Evolutionary conservation across 2,797 vertebrate species (phyloP).

Genomic region (Chromobotia macracanthus): DNA sequence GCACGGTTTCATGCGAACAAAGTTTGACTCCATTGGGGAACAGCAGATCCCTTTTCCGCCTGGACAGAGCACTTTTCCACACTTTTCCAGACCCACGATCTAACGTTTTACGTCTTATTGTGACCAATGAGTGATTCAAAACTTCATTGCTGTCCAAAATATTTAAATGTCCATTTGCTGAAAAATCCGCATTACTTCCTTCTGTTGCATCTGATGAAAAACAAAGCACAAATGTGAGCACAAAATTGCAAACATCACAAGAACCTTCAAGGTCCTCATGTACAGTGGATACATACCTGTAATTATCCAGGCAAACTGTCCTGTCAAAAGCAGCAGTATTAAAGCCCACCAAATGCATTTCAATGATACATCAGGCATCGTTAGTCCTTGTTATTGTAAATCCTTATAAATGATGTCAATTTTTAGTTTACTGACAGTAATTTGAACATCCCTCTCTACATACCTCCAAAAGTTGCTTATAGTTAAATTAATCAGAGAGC

Average conservation of each 20-base stretch:
- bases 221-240: slow-evolving; percentile 17
- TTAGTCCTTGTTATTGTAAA: slow-evolving; percentile 1
- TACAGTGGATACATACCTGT: slow-evolving; percentile 74
- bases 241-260: slow-evolving; percentile 13
- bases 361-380: slow-evolving; percentile 67
- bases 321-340: slow-evolving; percentile 71
- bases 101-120: not conserved
- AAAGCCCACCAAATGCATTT: slow-evolving; percentile 75
- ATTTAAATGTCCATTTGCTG: slow-evolving; percentile 28
- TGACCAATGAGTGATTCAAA: not conserved
- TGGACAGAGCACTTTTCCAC: slow-evolving; percentile 62
- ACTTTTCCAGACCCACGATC: slow-evolving; percentile 48
- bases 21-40: slow-evolving; percentile 89
- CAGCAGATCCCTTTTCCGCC: slow-evolving; percentile 80
- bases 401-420: not conserved
- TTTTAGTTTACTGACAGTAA: slow-evolving; percentile 56
- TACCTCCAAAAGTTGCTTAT: slow-evolving; percentile 3
- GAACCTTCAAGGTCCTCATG: not conserved
- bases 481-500: slow-evolving; percentile 13
- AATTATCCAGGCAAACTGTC: slow-evolving; percentile 58
- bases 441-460: slow-evolving; percentile 27
- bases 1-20: slow-evolving; percentile 85
- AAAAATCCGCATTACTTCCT: slow-evolving; percentile 32
- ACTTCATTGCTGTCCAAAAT: not conserved
- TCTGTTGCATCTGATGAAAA: slow-evolving; percentile 55